A percentile compares a stretch with the other conserved stretches of the same genome.
These are phyloP conservation scores for Volucella zonaria DNA, from an alignment of 2,888 invertebrate species.

Conservation along the genomic window DNA sequence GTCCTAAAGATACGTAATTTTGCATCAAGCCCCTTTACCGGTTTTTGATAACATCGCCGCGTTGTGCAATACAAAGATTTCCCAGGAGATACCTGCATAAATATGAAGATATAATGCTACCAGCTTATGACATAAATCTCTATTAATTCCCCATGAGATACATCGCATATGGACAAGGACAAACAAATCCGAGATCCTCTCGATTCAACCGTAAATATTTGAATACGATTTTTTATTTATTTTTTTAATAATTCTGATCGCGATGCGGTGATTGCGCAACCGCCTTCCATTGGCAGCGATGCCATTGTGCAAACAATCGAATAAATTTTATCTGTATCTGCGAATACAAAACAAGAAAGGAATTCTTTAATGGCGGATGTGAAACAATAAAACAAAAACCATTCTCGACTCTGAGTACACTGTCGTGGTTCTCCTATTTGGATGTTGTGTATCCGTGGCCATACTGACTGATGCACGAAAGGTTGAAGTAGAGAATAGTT, in stretches of 20 bases:
- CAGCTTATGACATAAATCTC: neutral
- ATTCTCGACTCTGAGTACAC: conserved; percentile 20
- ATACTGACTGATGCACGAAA: too few species aligned
- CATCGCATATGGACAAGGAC: neutral
- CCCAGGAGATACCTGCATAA: too few species aligned
- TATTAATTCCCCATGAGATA: conserved; percentile 17
- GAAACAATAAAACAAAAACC: conserved; percentile 60
- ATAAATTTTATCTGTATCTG: conserved; percentile 50
- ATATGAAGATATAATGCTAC: too few species aligned
- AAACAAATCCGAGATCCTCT: neutral
- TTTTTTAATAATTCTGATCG: conserved; percentile 51
- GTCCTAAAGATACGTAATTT: too few species aligned
- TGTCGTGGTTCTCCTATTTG: conserved; percentile 42
- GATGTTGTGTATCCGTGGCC: neutral
- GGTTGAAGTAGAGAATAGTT: conserved; percentile 13
- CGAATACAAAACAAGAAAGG: conserved; percentile 27
- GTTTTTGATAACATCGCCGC: too few species aligned
- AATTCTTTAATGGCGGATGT: conserved; percentile 71
- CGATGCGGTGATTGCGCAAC: conserved; percentile 41
- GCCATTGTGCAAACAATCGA: conserved; percentile 52
- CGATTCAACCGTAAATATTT: conserved; percentile 38
- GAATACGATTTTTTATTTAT: conserved; percentile 38
- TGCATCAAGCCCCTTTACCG: too few species aligned
- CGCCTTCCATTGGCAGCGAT: conserved; percentile 36
- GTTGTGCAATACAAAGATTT: too few species aligned